Percentiles rank a stretch among this genome's conserved stretches.
Evolutionary conservation across 2,113 vertebrate genomes (phyloP).

Genomic region (Scalopus aquaticus): DNA sequence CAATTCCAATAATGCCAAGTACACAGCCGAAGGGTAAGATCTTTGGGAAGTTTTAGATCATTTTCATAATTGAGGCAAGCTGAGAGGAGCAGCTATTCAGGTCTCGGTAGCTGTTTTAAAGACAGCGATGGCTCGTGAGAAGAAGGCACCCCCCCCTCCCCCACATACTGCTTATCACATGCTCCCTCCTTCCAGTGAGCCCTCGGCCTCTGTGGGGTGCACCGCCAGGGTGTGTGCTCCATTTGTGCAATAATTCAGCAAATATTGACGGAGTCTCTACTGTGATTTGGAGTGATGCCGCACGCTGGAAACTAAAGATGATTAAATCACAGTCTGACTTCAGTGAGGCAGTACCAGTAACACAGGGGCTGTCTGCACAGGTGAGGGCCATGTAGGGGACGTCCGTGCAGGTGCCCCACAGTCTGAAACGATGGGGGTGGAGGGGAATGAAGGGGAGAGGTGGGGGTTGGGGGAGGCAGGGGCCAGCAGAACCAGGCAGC

Average conservation of each 20-base stretch:
- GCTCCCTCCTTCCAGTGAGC: neutral
- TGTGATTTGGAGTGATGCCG: neutral
- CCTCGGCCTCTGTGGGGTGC: no score
- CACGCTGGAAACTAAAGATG: neutral
- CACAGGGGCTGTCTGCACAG: neutral
- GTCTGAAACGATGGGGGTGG: neutral
- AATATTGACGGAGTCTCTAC: neutral
- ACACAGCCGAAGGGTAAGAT: neutral
- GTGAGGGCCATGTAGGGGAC: neutral
- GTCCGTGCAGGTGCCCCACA: no score
- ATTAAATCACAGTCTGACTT: neutral
- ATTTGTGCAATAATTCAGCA: slow-evolving; percentile 23
- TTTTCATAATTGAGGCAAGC: neutral
- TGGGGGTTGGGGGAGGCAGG: no score
- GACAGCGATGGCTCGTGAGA: rapidly evolving
- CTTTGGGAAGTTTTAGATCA: neutral
- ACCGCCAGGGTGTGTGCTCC: neutral
- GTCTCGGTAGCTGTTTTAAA: neutral
- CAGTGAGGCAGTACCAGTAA: neutral
- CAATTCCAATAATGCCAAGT: neutral
- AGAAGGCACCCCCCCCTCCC: neutral
- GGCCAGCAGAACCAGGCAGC: neutral
- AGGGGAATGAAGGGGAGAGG: no score
- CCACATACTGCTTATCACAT: neutral
- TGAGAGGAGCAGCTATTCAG: neutral